A percentile compares a stretch with the other conserved stretches of the same genome.
phyloP scores from a whole-genome alignment of 2,797 vertebrate genomes.

The Clamator glandarius region DNA sequence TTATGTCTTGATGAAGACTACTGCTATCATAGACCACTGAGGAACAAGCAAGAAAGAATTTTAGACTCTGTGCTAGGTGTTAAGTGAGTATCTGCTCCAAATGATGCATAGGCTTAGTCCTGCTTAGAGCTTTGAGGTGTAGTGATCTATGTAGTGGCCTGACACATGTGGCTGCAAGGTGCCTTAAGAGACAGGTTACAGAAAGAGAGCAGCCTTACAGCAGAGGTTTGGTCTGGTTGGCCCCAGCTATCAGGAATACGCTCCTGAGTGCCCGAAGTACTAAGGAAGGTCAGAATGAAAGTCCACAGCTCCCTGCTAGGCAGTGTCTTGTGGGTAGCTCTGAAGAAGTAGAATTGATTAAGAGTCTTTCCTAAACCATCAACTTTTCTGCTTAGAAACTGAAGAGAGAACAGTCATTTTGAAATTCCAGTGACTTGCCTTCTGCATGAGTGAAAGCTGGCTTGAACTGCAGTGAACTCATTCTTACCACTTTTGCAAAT shows the following conservation, averaged over 20 bases:
- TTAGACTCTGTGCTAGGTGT: fast-evolving
- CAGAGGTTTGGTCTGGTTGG: background rate
- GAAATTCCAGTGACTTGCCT: background rate
- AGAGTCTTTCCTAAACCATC: background rate
- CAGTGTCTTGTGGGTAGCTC: background rate
- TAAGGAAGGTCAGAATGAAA: background rate
- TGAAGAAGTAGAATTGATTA: background rate
- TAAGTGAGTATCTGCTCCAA: background rate
- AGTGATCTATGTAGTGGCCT: background rate
- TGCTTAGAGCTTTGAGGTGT: background rate
- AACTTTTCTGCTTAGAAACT: background rate
- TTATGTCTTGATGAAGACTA: background rate
- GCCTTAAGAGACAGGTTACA: background rate
- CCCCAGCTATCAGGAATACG: background rate
- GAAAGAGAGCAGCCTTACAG: background rate
- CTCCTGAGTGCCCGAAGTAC: background rate
- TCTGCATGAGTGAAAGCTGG: background rate
- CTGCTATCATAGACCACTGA: background rate
- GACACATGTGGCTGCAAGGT: background rate
- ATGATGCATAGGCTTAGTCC: background rate
- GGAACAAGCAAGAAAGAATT: background rate
- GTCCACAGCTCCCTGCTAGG: background rate
- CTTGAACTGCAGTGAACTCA: background rate
- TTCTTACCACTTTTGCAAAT: slow-evolving; percentile 9
- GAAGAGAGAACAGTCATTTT: background rate